These are phyloP conservation scores for Coelinius sp. DNA, from an alignment of 2,888 invertebrate species.

Conservation along the genomic window DNA sequence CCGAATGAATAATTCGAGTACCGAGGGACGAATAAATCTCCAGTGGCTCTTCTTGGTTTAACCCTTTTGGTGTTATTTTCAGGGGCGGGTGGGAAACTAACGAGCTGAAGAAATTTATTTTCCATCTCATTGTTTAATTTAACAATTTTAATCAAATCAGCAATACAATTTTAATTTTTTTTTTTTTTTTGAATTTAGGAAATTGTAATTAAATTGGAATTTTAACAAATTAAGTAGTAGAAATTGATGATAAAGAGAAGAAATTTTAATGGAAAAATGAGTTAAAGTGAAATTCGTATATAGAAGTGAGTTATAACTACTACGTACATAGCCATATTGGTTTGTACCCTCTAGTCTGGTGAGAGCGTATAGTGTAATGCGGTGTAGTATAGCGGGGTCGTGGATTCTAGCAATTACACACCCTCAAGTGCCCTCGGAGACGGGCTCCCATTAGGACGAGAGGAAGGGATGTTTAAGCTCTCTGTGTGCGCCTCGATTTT, in stretches of 20 bases:
- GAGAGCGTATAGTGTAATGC: slow-evolving; percentile 56
- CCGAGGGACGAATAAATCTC: slow-evolving; percentile 58
- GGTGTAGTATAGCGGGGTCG: slow-evolving; percentile 65
- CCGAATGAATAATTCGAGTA: slow-evolving; percentile 57
- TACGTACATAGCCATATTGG: slow-evolving; percentile 50
- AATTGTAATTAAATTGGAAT: neutral
- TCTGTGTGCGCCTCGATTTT: slow-evolving; percentile 59
- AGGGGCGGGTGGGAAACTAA: slow-evolving; percentile 31
- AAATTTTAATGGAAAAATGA: neutral
- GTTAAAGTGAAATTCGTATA: neutral
- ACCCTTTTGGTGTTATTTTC: slow-evolving; percentile 54
- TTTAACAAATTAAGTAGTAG: neutral
- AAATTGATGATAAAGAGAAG: neutral
- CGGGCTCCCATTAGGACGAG: slow-evolving; percentile 68
- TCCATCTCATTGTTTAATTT: slow-evolving; percentile 32
- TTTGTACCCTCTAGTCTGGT: slow-evolving; percentile 41
- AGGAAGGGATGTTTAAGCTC: slow-evolving; percentile 62
- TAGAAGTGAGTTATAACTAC: slow-evolving; percentile 47
- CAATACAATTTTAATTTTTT: too few species aligned
- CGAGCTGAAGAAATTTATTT: slow-evolving; percentile 3
- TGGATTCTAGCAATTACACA: slow-evolving; percentile 70
- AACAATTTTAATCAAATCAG: neutral
- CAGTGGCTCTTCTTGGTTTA: slow-evolving; percentile 70
- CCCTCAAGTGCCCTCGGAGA: slow-evolving; percentile 68
- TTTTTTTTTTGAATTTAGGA: neutral